Evolutionary conservation across 2,113 vertebrate species (phyloP).

Genomic region (Hucho hucho): DNA sequence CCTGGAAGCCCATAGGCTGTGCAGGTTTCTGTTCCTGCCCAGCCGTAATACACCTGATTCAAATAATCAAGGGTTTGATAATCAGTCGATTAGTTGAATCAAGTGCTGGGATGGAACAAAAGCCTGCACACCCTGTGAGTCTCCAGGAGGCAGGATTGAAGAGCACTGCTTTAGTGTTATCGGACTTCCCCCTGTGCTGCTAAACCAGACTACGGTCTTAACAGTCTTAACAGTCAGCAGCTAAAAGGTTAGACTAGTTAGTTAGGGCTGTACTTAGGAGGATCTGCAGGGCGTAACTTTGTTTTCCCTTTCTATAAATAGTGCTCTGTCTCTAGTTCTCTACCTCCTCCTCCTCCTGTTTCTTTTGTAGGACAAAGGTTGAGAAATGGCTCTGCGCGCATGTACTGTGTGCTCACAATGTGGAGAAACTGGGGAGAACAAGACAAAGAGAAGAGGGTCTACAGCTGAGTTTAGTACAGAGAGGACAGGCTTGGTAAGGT

Average conservation of each 20-base stretch:
- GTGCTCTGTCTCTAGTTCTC: not conserved
- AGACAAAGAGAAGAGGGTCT: not conserved
- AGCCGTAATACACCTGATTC: too few relatives aligned
- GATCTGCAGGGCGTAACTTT: not conserved
- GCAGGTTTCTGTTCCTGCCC: too few relatives aligned
- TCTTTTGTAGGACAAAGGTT: constrained; percentile 28
- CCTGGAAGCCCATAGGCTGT: too few relatives aligned
- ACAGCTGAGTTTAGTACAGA: not conserved
- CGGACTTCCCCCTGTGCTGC: too few relatives aligned
- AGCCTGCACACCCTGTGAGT: too few relatives aligned
- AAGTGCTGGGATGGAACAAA: too few relatives aligned
- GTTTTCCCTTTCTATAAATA: constrained; percentile 23
- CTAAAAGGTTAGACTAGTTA: not conserved
- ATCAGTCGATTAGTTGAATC: too few relatives aligned
- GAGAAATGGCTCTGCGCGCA: constrained; percentile 8
- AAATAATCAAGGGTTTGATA: too few relatives aligned
- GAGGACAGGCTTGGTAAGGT: not conserved
- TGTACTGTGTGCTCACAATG: not conserved
- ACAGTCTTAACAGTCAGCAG: not conserved
- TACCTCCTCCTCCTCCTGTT: not conserved
- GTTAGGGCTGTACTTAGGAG: too few relatives aligned
- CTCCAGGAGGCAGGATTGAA: too few relatives aligned
- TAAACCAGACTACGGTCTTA: too few relatives aligned
- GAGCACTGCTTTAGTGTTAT: too few relatives aligned
- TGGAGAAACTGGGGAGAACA: not conserved